These are phyloP conservation scores for Phaethornis superciliosus DNA, from an alignment of 2,113 vertebrate species.

Conservation along the genomic window DNA sequence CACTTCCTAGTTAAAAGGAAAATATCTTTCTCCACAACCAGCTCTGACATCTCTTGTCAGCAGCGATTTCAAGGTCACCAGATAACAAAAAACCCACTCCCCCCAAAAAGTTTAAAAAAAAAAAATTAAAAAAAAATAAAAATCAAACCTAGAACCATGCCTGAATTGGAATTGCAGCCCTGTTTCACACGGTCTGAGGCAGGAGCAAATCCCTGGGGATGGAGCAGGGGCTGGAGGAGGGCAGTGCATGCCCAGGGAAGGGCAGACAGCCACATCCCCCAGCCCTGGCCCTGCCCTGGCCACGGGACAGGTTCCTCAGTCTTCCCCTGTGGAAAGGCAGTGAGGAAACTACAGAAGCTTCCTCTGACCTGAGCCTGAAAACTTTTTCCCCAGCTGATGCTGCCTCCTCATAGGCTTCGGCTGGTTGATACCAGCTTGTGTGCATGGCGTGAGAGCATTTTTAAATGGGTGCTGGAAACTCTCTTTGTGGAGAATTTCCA, in stretches of 20 bases:
- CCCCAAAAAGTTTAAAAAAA: too few species aligned
- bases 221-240: background rate
- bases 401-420: background rate
- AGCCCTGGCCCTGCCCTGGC: accelerated
- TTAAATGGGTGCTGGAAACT: slow-evolving; percentile 45
- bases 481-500: slow-evolving; percentile 50
- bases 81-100: background rate
- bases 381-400: background rate
- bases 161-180: background rate
- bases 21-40: background rate
- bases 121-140: too few species aligned
- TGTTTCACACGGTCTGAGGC: accelerated
- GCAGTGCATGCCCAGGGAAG: background rate
- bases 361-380: background rate
- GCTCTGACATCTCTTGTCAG: background rate
- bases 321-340: background rate
- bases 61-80: background rate
- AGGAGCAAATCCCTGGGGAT: background rate
- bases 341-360: background rate
- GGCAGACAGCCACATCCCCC: background rate
- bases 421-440: background rate
- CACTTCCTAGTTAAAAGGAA: background rate
- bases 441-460: background rate
- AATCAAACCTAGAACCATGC: accelerated
- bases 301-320: accelerated